Base-by-base conservation (phyloP, 2,113 vertebrate species). In the Pomatorhinus ruficollis region DNA sequence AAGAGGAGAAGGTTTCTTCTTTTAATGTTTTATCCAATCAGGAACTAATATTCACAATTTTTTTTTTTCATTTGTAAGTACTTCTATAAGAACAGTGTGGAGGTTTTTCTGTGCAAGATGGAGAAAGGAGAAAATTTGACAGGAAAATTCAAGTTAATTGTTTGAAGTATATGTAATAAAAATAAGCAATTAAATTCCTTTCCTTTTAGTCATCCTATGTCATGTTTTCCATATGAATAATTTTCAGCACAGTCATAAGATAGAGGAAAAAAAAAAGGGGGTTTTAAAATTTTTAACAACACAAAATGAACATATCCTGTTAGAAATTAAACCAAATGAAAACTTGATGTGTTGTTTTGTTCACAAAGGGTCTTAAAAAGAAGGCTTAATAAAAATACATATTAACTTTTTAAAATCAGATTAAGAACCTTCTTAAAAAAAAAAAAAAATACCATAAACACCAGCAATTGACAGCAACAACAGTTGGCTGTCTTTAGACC, bases 251-350 rank as follows among this genome's bases (percentile, higher is more conserved):
- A 31, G 9, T 49, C 11, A 31, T 25, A 28, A 8, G 28, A 31
- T 23, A 47, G 21, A 71, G 47, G n/a, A n/a, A 18, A 50, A 68
- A 39, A 45, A 9, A 3, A 5, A 0, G 0, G 5, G 1, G 2
- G 5, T 5, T 14, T 30, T 31, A 7, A 8, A 37, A 9, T 17
- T 27, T 57, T 87, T 27, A 42, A 24, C 24, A 65, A 65, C 0
- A 30, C 2, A 69, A 85, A 86, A 47, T 12, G 2, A 87, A 79
- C 21, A 15, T 47, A 64, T 19, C 60, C 6, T 37, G 1, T 54
- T 90, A 50, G 10, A 83, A 86, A 64, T 60, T 0, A 79, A 93
- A 16, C 3, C 4, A 91, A 75, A 53, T 33, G 1, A 65, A 64
- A 76, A 65, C 2, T 0, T 49, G 5, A 5, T 76, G 1, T 1